These are phyloP conservation scores for Athrips mouffetella DNA, from an alignment of 2,888 invertebrate species.

Conservation along the genomic window DNA sequence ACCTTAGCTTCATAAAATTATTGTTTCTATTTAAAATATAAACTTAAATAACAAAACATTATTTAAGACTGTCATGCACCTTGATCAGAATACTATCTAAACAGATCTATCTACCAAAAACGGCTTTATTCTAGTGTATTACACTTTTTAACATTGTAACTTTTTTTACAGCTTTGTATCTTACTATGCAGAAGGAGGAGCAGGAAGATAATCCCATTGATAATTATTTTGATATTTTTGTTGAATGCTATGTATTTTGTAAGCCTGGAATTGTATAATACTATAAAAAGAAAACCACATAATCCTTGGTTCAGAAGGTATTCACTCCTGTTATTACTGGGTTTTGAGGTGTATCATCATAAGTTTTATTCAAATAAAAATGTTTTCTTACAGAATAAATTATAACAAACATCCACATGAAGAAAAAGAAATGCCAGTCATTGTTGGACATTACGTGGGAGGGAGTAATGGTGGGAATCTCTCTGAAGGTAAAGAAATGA, in stretches of 20 bases:
- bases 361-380: too few relatives aligned
- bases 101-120: too few relatives aligned
- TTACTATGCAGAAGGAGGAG: conserved; percentile 63
- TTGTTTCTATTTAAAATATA: too few relatives aligned
- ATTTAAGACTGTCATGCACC: too few relatives aligned
- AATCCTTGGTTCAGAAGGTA: conserved; percentile 60
- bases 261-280: conserved; percentile 59
- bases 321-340: too few relatives aligned
- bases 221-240: conserved; percentile 53
- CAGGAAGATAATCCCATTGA: conserved; percentile 55
- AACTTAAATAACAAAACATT: too few relatives aligned
- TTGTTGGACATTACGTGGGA: conserved; percentile 93
- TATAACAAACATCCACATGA: conserved; percentile 83
- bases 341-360: too few relatives aligned
- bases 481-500: conserved; percentile 80
- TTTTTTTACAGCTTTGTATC: conserved; percentile 51
- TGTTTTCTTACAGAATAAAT: conserved; percentile 4
- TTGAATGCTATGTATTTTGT: conserved; percentile 66
- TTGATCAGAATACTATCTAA: too few relatives aligned
- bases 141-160: too few relatives aligned
- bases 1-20: too few relatives aligned
- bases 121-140: too few relatives aligned
- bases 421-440: conserved; percentile 85
- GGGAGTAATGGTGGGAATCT: conserved; percentile 88
- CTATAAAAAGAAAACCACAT: conserved; percentile 35